Base-by-base conservation (phyloP, 2,888 invertebrate species). In the Phyllotreta cruciferae region DNA sequence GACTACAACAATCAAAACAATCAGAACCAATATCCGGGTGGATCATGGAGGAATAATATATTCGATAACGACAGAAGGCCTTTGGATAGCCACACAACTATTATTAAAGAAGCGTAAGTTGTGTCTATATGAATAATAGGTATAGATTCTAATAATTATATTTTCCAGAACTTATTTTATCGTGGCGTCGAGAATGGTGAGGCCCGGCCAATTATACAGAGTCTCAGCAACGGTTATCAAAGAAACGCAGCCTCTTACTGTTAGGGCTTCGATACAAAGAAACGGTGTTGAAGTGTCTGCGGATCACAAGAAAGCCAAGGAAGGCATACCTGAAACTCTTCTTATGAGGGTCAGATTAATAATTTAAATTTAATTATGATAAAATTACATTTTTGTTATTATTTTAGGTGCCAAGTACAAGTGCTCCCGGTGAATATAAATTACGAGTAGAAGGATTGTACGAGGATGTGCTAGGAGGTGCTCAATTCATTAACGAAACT, bases 211-310 rank as follows among this genome's bases (percentile, higher is more conserved):
- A 75, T 88, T 96, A 60, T 95, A 95, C 80, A 89, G 93, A 75
- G 89, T 96, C 5, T 90, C 92, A 0, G 95, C 93, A 0, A 92
- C 91, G 58, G 90, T 97, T 38, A 83, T 96, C 36, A 87, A 89
- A 76, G 89, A 92, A 6, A 88, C 89, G 56, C 84, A 90, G 64
- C 92, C 93, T 37, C 88, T 97, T 78, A 91, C 90, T 1, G 90
- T 97, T 1, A 86, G 94, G 66, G 92, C 95, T 0, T 93, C 96
- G 55, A 93, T 97, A 68, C 91, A 93, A 66, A 87, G 94, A 71
- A 92, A 96, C 77, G 93, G 94, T 0, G 93, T 96, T 0, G 95
- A 95, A 80, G 87, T 96, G 69, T 87, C 92, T n/a, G 88, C 92
- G 13, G 92, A 94, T 68, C 87, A 86, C 65, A 89, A 92, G 77